Conservation (phyloP, 2,888 invertebrate genomes). For the Cosmia trapezina region DNA sequence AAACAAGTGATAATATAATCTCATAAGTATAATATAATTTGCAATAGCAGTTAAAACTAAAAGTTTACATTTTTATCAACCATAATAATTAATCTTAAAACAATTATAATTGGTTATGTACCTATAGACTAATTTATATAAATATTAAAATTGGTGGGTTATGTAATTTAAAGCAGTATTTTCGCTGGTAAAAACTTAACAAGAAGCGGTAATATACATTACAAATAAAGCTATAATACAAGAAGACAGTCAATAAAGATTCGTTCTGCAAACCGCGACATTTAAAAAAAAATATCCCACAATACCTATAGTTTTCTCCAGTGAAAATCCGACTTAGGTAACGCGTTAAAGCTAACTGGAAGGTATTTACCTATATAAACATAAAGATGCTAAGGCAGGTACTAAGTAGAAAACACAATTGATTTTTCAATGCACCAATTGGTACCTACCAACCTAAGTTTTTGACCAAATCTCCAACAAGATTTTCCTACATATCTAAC, state of each 20-base stretch:
- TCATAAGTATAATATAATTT: constrained; percentile 35
- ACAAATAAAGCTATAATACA: constrained; percentile 44
- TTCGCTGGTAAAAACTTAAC: constrained; percentile 37
- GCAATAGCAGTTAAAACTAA: constrained; percentile 21
- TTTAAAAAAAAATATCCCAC: constrained; percentile 14
- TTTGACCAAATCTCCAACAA: not conserved
- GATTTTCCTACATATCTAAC: not conserved
- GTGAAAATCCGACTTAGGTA: constrained; percentile 33
- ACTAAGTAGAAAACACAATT: not conserved
- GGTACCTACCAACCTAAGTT: too few species aligned
- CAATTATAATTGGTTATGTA: constrained; percentile 10
- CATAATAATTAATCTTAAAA: constrained; percentile 5
- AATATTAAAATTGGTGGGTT: constrained; percentile 59
- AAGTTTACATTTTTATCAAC: constrained; percentile 28
- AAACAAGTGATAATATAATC: constrained; percentile 23
- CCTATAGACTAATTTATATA: constrained; percentile 15
- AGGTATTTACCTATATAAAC: too few species aligned
- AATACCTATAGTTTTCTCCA: constrained; percentile 10
- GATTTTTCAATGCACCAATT: not conserved
- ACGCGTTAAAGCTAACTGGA: too few species aligned
- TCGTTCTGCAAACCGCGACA: not conserved
- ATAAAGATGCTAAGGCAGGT: too few species aligned
- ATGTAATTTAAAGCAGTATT: constrained; percentile 57
- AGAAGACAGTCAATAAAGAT: constrained; percentile 7
- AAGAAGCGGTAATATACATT: constrained; percentile 4